These are phyloP conservation scores for Mus spicilegus DNA, from an alignment of 2,113 vertebrate genomes.

Conservation along the genomic window DNA sequence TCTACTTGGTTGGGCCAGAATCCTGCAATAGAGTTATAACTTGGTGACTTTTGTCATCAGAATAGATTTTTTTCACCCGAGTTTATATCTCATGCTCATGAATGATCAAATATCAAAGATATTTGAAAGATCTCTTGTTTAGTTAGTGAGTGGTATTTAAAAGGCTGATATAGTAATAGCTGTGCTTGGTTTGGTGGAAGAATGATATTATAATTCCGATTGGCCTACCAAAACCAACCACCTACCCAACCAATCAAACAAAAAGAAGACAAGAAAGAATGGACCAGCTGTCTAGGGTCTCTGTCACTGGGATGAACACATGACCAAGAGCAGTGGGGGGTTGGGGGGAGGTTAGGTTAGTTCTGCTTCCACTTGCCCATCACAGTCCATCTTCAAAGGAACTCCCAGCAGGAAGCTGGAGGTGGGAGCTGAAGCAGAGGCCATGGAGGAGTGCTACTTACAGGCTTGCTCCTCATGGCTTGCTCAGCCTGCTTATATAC, in stretches of 20 bases:
- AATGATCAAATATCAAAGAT: slow-evolving; percentile 4
- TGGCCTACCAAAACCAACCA: slow-evolving; percentile 2
- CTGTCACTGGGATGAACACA: neutral
- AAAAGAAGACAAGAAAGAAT: neutral
- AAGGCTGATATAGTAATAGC: neutral
- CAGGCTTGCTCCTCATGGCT: neutral
- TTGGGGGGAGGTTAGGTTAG: neutral
- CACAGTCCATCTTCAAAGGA: neutral
- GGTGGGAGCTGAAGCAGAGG: neutral
- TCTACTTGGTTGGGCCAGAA: neutral
- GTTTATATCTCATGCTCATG: slow-evolving; percentile 29
- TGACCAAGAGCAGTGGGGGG: too few relatives aligned
- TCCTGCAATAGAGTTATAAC: neutral
- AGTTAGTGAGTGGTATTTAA: neutral
- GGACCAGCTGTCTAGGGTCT: neutral
- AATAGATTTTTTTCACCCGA: neutral
- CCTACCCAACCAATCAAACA: neutral
- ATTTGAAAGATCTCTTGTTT: neutral
- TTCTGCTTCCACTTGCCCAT: neutral
- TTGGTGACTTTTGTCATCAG: slow-evolving; percentile 29
- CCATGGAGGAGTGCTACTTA: neutral
- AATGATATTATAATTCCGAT: neutral
- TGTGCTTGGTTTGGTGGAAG: slow-evolving; percentile 16
- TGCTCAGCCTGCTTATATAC: neutral
- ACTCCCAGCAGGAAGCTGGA: neutral